phyloP scores from a whole-genome alignment of 2,888 invertebrate species.

The Emmelina monodactyla region DNA sequence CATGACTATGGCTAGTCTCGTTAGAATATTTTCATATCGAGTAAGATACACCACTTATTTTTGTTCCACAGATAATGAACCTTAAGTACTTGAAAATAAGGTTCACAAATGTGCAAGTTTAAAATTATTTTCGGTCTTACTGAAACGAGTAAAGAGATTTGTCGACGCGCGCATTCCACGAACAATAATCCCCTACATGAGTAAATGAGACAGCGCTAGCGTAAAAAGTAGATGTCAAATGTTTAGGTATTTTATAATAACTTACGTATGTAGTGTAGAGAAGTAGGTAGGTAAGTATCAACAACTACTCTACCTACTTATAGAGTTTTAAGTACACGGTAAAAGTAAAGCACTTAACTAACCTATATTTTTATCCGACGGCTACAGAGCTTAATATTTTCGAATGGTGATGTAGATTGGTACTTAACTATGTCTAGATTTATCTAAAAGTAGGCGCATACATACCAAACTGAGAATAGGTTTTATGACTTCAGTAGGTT shows the following conservation, averaged over 20 bases:
- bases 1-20: slow-evolving; percentile 56
- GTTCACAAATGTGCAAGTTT: too few relatives aligned
- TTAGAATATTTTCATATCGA: slow-evolving; percentile 23
- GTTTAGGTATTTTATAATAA: slow-evolving; percentile 59
- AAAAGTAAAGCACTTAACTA: too few relatives aligned
- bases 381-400: too few relatives aligned
- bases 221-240: slow-evolving; percentile 62
- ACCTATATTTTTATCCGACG: too few relatives aligned
- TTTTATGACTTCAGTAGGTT: too few relatives aligned
- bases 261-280: too few relatives aligned
- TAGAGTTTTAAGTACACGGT: slow-evolving; percentile 18
- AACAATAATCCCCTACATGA: slow-evolving; percentile 50
- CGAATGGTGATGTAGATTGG: too few relatives aligned
- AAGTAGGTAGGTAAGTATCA: slow-evolving; percentile 44
- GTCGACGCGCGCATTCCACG: slow-evolving; percentile 63
- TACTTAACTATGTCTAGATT: too few relatives aligned
- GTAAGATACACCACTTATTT: slow-evolving; percentile 27
- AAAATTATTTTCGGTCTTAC: slow-evolving; percentile 33
- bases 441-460: too few relatives aligned
- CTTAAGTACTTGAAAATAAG: too few relatives aligned
- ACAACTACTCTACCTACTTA: slow-evolving; percentile 59
- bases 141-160: slow-evolving; percentile 44
- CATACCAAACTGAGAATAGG: too few relatives aligned
- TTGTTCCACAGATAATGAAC: too few relatives aligned
- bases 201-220: slow-evolving; percentile 44